Base-by-base conservation (phyloP, 2,888 invertebrate genomes). In the Agonum fuliginosum region DNA sequence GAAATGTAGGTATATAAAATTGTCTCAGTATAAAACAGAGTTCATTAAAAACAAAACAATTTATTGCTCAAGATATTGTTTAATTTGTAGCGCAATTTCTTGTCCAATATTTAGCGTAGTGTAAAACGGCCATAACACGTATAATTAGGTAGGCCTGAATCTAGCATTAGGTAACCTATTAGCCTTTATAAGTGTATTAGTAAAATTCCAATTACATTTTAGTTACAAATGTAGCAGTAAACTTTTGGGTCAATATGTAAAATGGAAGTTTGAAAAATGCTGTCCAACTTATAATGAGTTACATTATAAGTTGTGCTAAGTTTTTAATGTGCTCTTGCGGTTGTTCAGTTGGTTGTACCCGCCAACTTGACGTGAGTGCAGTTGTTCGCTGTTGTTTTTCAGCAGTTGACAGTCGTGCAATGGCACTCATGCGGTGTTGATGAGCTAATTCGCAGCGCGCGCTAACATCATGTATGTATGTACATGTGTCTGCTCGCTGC, bases 351-450 rank as follows among this genome's bases (percentile, higher is more conserved):
- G 48, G 10, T 19, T 14, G 43, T n/a, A 14, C 43, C 12, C 14
- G 43, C 14, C 58, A 62, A 30, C 58, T 62, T 27, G 58, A 62
- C 30, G 30, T 17, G 58, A 67, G 67, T 17, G 41, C 8, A 2
- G 20, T 37, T 67, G 54, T 24, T 20, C 24, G 24, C 41, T 67
- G 37, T 41, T 67, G 67, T 67, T 67, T 67, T 67, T 41, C 62
- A 12, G 62, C 17, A 6, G 30, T 19, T 48, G 48, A 8, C 48
- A 19, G 20, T n/a, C n/a, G 43, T 4, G 43, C 54, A 12, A 37
- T 67, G 67, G n/a, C 37, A n/a, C 67, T 67, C 37, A 24, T 22
- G 22, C 12, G 37, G n/a, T 67, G 67, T 67, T 37, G 67, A 67
- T 67, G 67, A 67, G 67, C 41, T 67, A 67, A 67, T 67, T 67